phyloP scores from a whole-genome alignment of 2,888 invertebrate species.

The Hipparchia semele region DNA sequence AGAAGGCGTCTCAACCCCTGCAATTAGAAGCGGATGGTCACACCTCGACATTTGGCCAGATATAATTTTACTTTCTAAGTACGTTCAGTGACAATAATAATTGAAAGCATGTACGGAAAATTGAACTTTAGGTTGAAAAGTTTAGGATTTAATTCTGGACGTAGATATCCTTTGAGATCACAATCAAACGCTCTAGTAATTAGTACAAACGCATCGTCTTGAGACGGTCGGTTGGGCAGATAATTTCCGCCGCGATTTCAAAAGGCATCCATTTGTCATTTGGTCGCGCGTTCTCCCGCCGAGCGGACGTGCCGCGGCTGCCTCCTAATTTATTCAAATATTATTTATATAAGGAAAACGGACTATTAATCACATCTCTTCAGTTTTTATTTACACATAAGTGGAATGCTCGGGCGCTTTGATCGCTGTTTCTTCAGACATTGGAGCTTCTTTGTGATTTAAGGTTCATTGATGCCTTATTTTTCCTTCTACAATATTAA shows the following conservation, averaged over 20 bases:
- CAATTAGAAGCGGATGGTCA: constrained; percentile 82
- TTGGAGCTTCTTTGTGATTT: constrained; percentile 48
- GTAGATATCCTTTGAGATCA: constrained; percentile 59
- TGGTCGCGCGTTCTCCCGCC: constrained; percentile 71
- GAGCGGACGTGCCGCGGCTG: constrained; percentile 72
- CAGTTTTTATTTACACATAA: constrained; percentile 78
- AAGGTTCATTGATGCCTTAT: not conserved
- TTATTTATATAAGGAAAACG: constrained; percentile 83
- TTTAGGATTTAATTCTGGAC: constrained; percentile 54
- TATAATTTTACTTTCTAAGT: constrained; percentile 81
- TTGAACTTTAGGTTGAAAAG: constrained; percentile 48
- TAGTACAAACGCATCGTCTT: constrained; percentile 74
- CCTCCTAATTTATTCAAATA: constrained; percentile 81
- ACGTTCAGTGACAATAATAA: constrained; percentile 78
- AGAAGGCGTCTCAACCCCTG: constrained; percentile 63
- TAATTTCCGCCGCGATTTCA: constrained; percentile 81
- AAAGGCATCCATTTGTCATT: constrained; percentile 82
- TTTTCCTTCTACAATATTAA: not conserved
- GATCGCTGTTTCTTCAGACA: constrained; percentile 65
- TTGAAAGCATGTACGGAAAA: constrained; percentile 45
- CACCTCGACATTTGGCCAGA: constrained; percentile 76
- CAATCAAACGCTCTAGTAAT: constrained; percentile 81
- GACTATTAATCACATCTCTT: constrained; percentile 80
- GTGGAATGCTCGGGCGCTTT: constrained; percentile 67
- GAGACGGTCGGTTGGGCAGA: constrained; percentile 79